Evolutionary conservation across 2,113 vertebrate genomes (phyloP), one percentile per base, ranked within the genome.

Genomic region (Paramormyrops kingsleyae): DNA sequence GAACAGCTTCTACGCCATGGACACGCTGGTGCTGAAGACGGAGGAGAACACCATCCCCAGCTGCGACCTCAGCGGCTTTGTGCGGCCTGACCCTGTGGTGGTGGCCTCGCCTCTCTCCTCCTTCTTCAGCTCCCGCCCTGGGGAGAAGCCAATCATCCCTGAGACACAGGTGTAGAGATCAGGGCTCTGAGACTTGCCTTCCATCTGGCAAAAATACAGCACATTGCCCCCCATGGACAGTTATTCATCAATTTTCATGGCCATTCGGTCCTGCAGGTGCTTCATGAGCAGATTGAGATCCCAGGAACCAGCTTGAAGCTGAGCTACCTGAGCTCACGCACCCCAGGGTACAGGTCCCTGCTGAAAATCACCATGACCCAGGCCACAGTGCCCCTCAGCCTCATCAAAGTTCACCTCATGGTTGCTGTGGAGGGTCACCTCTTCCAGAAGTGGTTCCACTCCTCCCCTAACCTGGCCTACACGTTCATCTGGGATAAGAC

Each of bases 401-500:
- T 99, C 91, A 96, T 99, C 92, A 98, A 98, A 94, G 99, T 99
- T 39, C 98, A 99, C 94, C 95, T 99, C 91, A 99, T 99, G 98
- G 99, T 99, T 4, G 98, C 98, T 0, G 99, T 99, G 31, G 99
- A 99, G 94, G 99, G 99, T 0, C 98, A 99, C 92, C 97, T 99
- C 89, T 99, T 99, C 94, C 99, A 99, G 94, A 99, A 99, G 91
- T 98, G 98, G 90, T 99, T 99, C 94, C 99, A 99, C 62, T 97
- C 99, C 19, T 99, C 98, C 6, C 98, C 98, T 91, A 99, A 99
- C 93, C 94, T 99, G 93, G 98, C 97, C 88, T 99, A 99, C 93
- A 99, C 98, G 2, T 99, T 98, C 95, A 97, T 98, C 94, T 99
- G 99, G 99, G 98, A 99, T 93, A 99, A 99, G 94, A 98, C 97